A percentile compares a stretch with the other conserved stretches of the same genome.
Evolutionary conservation across 2,888 invertebrate genomes (phyloP).

Genomic region (Saturnia pavonia): DNA sequence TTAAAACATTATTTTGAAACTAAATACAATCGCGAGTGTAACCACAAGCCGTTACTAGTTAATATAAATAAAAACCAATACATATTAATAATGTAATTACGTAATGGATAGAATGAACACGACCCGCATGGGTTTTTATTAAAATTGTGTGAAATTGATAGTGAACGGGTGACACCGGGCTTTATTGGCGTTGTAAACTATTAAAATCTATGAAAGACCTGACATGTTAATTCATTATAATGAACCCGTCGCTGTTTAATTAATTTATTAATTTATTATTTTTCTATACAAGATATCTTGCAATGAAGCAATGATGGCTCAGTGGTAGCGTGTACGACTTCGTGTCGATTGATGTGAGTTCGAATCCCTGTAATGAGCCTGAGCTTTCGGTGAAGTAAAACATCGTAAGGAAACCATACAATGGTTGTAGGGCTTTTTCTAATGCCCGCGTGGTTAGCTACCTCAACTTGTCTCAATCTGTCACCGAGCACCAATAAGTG

Average conservation of each 20-base stretch:
- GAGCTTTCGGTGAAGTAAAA: too few relatives aligned
- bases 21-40: background rate
- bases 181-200: conserved; percentile 29
- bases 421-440: too few relatives aligned
- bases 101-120: conserved; percentile 26
- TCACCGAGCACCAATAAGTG: too few relatives aligned
- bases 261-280: background rate
- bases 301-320: too few relatives aligned
- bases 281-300: background rate
- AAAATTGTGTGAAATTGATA: conserved; percentile 38
- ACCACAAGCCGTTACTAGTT: background rate
- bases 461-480: too few relatives aligned
- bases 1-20: too few relatives aligned
- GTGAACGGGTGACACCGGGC: conserved; percentile 26
- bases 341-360: too few relatives aligned
- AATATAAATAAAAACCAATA: background rate
- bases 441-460: too few relatives aligned
- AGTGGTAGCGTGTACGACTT: too few relatives aligned
- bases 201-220: conserved; percentile 19
- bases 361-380: too few relatives aligned
- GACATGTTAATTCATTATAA: conserved; percentile 30
- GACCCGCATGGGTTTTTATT: conserved; percentile 35
- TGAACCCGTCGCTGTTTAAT: conserved; percentile 22
- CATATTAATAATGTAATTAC: conserved; percentile 14
- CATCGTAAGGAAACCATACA: too few relatives aligned